Evolutionary conservation across 2,113 vertebrate species (phyloP).

Genomic region (Pangasianodon gigas): DNA sequence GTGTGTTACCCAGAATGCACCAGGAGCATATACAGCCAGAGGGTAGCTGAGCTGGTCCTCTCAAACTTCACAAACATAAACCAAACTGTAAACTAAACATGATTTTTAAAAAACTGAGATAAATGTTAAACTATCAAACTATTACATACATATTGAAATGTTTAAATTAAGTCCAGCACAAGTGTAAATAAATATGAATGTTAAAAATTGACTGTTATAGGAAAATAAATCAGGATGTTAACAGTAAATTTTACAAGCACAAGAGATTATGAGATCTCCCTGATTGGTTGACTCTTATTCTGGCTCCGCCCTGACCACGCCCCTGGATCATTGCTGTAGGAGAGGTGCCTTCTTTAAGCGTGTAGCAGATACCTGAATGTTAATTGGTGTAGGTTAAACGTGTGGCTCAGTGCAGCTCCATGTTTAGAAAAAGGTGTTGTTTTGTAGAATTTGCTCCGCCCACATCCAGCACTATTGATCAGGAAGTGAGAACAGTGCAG

Average conservation of each 20-base stretch:
- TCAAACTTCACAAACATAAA: background rate
- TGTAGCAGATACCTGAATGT: background rate
- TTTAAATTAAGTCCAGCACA: background rate
- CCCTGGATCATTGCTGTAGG: too few species aligned
- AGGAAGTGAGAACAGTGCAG: background rate
- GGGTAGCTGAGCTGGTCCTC: background rate
- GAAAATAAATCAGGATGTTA: too few species aligned
- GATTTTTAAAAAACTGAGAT: background rate
- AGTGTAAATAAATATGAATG: too few species aligned
- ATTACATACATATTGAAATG: background rate
- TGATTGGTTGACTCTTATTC: too few species aligned
- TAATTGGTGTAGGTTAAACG: background rate
- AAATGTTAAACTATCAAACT: background rate
- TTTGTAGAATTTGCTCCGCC: background rate
- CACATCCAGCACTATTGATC: background rate
- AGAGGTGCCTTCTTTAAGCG: background rate
- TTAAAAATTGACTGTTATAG: background rate
- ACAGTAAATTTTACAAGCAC: too few species aligned
- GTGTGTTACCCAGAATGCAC: background rate
- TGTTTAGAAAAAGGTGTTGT: background rate
- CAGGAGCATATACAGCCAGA: background rate
- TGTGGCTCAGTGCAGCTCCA: background rate
- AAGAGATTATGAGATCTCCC: too few species aligned
- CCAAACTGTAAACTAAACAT: background rate
- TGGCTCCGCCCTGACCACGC: background rate